Conservation (phyloP, 1,140 invertebrate genomes). For the Scylla paramamosain region DNA sequence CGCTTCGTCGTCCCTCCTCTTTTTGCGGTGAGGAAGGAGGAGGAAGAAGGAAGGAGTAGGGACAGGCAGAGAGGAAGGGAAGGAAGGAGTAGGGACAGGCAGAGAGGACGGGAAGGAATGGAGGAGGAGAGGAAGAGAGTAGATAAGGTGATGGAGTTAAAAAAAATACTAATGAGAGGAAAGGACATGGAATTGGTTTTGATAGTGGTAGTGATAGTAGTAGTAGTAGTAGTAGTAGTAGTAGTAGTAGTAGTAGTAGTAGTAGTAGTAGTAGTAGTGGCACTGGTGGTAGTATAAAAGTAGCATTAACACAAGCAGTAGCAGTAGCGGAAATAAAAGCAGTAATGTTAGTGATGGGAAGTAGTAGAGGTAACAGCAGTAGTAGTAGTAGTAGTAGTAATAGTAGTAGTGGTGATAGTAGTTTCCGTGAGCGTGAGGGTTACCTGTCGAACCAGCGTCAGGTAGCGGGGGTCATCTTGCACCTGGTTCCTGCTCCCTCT, state of each 20-base stretch:
- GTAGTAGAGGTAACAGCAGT: not conserved
- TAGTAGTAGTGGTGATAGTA: not conserved
- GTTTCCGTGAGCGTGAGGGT: not conserved
- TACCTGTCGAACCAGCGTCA: not conserved
- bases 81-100: not conserved
- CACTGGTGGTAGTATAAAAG: not conserved
- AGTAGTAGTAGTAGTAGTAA: not conserved
- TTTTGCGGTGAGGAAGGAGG: not conserved
- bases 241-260: not conserved
- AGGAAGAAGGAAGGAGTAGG: not conserved
- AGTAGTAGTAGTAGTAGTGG: not conserved
- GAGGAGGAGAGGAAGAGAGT: not conserved
- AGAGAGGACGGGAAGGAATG: not conserved
- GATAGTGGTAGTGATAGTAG: too few species aligned
- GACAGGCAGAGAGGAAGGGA: not conserved
- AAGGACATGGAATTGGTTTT: not conserved
- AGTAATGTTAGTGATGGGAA: not conserved
- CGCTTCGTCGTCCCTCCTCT: not conserved
- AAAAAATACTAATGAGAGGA: not conserved
- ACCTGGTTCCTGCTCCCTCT: not conserved
- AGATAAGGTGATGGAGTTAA: not conserved
- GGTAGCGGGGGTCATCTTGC: slow-evolving; percentile 7
- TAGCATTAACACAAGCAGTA: not conserved
- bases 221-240: not conserved
- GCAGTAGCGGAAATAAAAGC: not conserved